These are phyloP conservation scores for Chrysomallon squamiferum DNA, from an alignment of 1,140 invertebrate genomes.

Conservation along the genomic window DNA sequence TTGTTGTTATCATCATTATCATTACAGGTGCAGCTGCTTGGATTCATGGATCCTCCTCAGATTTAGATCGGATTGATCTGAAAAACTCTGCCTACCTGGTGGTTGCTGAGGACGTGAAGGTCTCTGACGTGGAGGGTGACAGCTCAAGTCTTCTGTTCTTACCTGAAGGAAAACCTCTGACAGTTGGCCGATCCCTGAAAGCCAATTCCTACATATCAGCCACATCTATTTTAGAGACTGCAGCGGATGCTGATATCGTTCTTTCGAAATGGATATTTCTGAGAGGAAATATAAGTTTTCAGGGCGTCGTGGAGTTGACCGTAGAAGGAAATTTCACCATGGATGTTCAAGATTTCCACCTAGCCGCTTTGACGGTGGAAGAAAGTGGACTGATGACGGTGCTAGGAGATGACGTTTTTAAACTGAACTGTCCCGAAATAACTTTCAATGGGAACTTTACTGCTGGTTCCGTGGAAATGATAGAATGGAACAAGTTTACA, in stretches of 20 bases:
- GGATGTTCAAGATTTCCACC: too few relatives aligned
- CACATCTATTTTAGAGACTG: slow-evolving; percentile 14
- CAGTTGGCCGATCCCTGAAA: slow-evolving; percentile 17
- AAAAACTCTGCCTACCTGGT: slow-evolving; percentile 33
- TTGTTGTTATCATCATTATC: background rate
- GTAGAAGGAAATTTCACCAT: too few relatives aligned
- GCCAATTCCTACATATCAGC: slow-evolving; percentile 30
- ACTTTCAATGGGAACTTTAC: too few relatives aligned
- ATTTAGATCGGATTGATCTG: slow-evolving; percentile 29
- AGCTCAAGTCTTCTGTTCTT: slow-evolving; percentile 26
- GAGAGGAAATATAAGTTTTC: slow-evolving; percentile 15
- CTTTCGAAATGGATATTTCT: slow-evolving; percentile 24
- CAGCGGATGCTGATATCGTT: slow-evolving; percentile 4
- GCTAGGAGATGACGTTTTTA: too few relatives aligned
- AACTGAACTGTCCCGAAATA: too few relatives aligned
- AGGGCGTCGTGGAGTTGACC: too few relatives aligned
- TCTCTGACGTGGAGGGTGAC: slow-evolving; percentile 25
- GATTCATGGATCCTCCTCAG: slow-evolving; percentile 17
- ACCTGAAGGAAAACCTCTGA: slow-evolving; percentile 11
- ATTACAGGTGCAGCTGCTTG: slow-evolving; percentile 33
- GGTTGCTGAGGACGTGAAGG: slow-evolving; percentile 12
- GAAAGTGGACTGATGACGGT: too few relatives aligned
- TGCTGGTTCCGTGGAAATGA: too few relatives aligned
- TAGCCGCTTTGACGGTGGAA: too few relatives aligned
- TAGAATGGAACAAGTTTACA: too few relatives aligned